A percentile compares a stretch with the other conserved stretches of the same genome.
These are phyloP conservation scores for Beroe forskalii DNA, from an alignment of 37 sponge, comb jelly and placozoan species.

Conservation along the genomic window DNA sequence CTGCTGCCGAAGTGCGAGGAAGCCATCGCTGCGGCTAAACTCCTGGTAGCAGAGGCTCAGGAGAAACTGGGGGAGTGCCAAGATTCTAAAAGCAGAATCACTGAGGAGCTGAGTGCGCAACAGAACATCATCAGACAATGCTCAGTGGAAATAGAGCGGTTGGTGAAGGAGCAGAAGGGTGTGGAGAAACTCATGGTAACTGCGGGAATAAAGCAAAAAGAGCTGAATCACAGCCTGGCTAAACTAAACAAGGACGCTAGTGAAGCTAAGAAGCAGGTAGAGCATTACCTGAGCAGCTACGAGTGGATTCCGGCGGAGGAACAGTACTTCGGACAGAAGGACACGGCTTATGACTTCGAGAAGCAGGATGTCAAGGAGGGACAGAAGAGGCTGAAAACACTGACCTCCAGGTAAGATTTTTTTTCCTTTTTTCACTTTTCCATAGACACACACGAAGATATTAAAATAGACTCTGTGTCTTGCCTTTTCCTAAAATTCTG, in stretches of 20 bases:
- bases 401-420: slow-evolving; percentile 72
- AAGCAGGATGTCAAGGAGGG: slow-evolving; percentile 74
- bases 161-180: slow-evolving; percentile 69
- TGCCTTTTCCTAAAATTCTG: too few species aligned
- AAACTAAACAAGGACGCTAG: slow-evolving; percentile 79
- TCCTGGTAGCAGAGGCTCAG: not conserved
- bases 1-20: not conserved
- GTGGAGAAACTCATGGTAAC: slow-evolving; percentile 67
- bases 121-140: slow-evolving; percentile 66
- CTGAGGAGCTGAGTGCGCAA: not conserved
- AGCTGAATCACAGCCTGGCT: slow-evolving; percentile 82
- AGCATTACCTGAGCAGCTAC: slow-evolving; percentile 75
- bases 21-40: not conserved
- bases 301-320: slow-evolving; percentile 93
- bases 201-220: slow-evolving; percentile 71
- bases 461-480: too few species aligned
- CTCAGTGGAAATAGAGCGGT: slow-evolving; percentile 66
- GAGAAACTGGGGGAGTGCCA: not conserved
- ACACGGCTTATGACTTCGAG: slow-evolving; percentile 94
- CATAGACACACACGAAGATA: too few species aligned
- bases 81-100: not conserved
- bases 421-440: too few species aligned
- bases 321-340: slow-evolving; percentile 90
- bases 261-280: slow-evolving; percentile 88
- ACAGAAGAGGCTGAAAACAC: slow-evolving; percentile 68